These are phyloP conservation scores for Myxocyprinus asiaticus DNA, from an alignment of 2,113 vertebrate species.

Conservation along the genomic window DNA sequence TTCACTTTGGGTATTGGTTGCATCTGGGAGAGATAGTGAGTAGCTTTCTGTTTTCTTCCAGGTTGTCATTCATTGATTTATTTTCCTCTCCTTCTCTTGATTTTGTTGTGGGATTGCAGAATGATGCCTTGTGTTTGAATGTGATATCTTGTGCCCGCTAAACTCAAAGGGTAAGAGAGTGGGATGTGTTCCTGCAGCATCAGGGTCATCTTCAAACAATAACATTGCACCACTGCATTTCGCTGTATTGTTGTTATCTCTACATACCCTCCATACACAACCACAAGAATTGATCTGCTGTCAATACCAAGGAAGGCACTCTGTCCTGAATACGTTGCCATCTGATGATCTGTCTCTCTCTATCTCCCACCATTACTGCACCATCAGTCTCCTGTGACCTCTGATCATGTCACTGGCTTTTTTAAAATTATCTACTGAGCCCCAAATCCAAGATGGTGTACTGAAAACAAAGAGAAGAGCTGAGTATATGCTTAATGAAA, in stretches of 20 bases:
- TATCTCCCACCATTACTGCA: not conserved
- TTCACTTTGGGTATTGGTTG: slow-evolving; percentile 51
- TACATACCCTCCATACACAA: slow-evolving; percentile 8
- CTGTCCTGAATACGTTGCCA: not conserved
- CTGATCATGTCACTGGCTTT: slow-evolving; percentile 31
- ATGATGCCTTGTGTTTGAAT: slow-evolving; percentile 41
- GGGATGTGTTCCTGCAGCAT: not conserved
- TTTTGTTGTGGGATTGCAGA: slow-evolving; percentile 42
- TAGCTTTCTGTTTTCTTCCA: slow-evolving; percentile 45
- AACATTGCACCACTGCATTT: slow-evolving; percentile 31
- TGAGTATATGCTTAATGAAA: slow-evolving; percentile 36
- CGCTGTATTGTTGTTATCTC: slow-evolving; percentile 39
- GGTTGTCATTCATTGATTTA: slow-evolving; percentile 54
- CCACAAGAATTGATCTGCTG: slow-evolving; percentile 35
- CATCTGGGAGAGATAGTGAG: slow-evolving; percentile 32
- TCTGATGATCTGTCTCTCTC: slow-evolving; percentile 17
- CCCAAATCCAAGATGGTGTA: slow-evolving; percentile 41
- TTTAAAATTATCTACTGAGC: slow-evolving; percentile 44
- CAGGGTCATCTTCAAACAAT: slow-evolving; percentile 28
- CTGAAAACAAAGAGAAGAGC: slow-evolving; percentile 26
- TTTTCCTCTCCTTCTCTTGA: slow-evolving; percentile 39
- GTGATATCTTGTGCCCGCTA: slow-evolving; percentile 24
- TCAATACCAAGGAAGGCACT: slow-evolving; percentile 37
- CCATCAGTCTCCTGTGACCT: slow-evolving; percentile 29
- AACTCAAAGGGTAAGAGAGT: not conserved